A percentile compares a stretch with the other conserved stretches of the same genome.
These are phyloP conservation scores for Drosophila novamexicana DNA, from an alignment of 1,140 invertebrate genomes.

Conservation along the genomic window DNA sequence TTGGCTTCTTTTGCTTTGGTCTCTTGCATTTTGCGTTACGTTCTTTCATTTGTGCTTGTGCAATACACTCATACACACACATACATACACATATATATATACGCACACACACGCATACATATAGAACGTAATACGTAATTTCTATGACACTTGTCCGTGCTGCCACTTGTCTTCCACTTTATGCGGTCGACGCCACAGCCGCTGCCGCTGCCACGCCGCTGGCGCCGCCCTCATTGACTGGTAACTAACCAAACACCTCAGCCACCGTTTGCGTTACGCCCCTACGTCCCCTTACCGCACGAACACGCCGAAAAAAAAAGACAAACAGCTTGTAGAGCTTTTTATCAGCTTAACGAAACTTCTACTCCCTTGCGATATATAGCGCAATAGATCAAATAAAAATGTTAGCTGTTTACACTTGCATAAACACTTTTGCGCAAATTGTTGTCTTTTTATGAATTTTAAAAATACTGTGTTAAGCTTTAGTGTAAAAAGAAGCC, in stretches of 20 bases:
- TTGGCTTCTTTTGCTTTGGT: constrained; percentile 51
- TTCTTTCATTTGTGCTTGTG: constrained; percentile 75
- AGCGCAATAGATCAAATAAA: too few species aligned
- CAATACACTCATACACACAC: constrained; percentile 51
- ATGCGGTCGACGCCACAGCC: constrained; percentile 58
- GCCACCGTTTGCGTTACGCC: constrained; percentile 1
- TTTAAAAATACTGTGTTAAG: too few species aligned
- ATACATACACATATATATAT: constrained; percentile 17
- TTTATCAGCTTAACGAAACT: constrained; percentile 23
- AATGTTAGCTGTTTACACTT: background rate
- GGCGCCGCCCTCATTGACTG: constrained; percentile 11
- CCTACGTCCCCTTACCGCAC: constrained; percentile 5
- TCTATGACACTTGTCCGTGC: constrained; percentile 79
- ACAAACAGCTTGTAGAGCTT: constrained; percentile 6
- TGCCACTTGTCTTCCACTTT: constrained; percentile 80
- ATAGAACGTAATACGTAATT: constrained; percentile 56
- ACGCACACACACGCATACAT: constrained; percentile 15
- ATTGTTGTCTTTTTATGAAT: too few species aligned
- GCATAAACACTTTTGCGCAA: background rate
- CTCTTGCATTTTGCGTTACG: constrained; percentile 71
- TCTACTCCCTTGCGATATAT: constrained; percentile 6
- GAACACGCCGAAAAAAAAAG: constrained; percentile 18
- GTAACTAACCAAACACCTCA: constrained; percentile 40
- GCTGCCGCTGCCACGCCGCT: constrained; percentile 35
- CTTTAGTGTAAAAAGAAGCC: too few species aligned